Evolutionary conservation across 2,113 vertebrate species (phyloP), one percentile per base, ranked within the genome.

Genomic region (Nicator chloris): DNA sequence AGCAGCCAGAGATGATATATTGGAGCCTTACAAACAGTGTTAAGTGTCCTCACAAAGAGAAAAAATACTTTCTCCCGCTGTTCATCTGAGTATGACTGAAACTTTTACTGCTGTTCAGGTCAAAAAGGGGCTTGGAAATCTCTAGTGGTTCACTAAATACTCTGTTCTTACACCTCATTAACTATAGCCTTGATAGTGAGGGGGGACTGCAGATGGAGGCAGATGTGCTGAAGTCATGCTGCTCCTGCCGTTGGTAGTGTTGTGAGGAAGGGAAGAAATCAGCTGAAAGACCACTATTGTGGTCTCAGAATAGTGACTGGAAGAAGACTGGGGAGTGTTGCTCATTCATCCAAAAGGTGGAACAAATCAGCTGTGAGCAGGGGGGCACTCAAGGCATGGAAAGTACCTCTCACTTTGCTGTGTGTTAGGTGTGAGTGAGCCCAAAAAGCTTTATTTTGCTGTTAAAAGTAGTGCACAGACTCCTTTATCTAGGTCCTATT

Each of bases 401-500:
- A 72, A 39, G 15, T 23, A 16, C 54, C 14, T 0, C 0, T 64
- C 14, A 37, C 3, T 20, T 23, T 70, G 54, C 39, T 80, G 13
- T 63, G 31, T 78, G 28, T 73, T 79, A 51, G 39, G 23, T 56
- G 53, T 11, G 7, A 53, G 31, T 1, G 4, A 70, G 33, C 35
- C 57, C 30, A 35, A 69, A 56, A 42, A 80, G 31, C 51, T 92
- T 90, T 44, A 24, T 88, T 91, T 86, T 91, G 47, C 33, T 84
- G 2, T 56, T 88, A 16, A 9, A 17, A 49, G 26, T 59, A 33
- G 20, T 63, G 33, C 35, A 56, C 21, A n/a, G 40, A 37, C 17
- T 61, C 20, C 15, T 45, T 82, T 9, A 13, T 42, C 27, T 47
- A 16, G 5, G 22, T 71, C 13, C 22, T 35, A 5, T 68, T 49